These are phyloP conservation scores for Manacus vitellinus DNA, from an alignment of 2,113 vertebrate genomes.

Conservation along the genomic window DNA sequence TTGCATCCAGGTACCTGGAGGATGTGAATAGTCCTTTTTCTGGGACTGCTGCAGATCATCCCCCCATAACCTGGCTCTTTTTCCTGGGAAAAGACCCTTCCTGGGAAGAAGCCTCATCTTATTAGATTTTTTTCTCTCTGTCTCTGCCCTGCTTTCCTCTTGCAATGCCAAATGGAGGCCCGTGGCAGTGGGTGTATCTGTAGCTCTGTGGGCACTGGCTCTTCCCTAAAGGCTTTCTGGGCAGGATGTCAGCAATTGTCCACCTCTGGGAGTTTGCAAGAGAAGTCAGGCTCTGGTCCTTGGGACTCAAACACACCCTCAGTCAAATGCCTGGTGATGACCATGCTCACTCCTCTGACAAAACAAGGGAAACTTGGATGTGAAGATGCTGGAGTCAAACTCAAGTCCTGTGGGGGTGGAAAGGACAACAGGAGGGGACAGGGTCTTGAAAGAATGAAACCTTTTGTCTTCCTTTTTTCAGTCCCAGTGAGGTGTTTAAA, in stretches of 20 bases:
- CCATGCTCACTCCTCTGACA: not conserved
- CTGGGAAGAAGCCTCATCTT: not conserved
- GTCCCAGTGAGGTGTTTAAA: not conserved
- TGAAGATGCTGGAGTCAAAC: not conserved
- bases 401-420: not conserved
- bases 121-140: not conserved
- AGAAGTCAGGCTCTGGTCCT: not conserved
- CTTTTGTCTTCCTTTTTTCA: not conserved
- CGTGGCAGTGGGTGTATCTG: rapidly evolving
- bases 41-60: not conserved
- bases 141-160: not conserved
- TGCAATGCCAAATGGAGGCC: not conserved
- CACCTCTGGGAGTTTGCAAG: not conserved
- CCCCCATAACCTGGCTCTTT: rapidly evolving
- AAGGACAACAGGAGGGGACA: not conserved
- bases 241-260: not conserved
- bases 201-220: not conserved
- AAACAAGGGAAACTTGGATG: not conserved
- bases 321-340: not conserved
- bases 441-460: not conserved
- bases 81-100: not conserved
- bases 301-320: not conserved
- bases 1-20: not conserved
- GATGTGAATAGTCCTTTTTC: not conserved
- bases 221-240: not conserved